Evolutionary conservation across 2,888 invertebrate genomes (phyloP), one percentile per base, ranked within the genome.

Genomic region (Diplolepis rosae): DNA sequence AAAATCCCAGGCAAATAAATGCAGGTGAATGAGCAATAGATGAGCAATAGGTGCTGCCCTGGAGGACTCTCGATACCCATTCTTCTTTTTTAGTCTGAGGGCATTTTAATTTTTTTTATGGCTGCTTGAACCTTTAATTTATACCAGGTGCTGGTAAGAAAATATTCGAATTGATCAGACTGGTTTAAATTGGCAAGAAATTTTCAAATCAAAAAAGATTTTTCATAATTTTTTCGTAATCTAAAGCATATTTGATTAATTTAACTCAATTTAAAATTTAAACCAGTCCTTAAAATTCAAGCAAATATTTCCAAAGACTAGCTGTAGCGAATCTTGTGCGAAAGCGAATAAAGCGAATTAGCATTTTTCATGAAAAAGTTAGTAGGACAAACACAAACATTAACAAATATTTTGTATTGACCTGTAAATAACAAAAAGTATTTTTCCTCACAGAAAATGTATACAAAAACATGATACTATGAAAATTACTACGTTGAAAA

Each of bases 1-100:
- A 92, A 84, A 73, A 93, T 90, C 72, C 90, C 90, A 2, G 92
- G 91, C 77, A 93, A 89, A 82, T 93, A 93, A 86, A 93, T 90
- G 81, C 92, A 93, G 45, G 93, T 92, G 76, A 92, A 88, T 35
- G 91, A 88, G 85, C 91, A 91, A 42, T 92, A 91, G 78, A 91
- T 86, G 28, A 88, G 71, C 66, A 89, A 73, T 65, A 88, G 72
- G 71, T 83, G 82, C 65, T 86, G 85, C 87, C 50, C 70, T 30
- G 39, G 9, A n/a, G 35, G n/a, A 24, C 45, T 61, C 28, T 42
- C 35, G 66, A 35, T 9, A 9, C 15, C 18, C 65, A 35, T 52
- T 22, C 39, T 51, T 11, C 65, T 45, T 35, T 30, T 4, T 39
- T 7, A 61, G 56, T 22, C 56, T 39, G 61, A n/a, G 27, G 39